Evolutionary conservation across 2,797 vertebrate genomes (phyloP), one percentile per base, ranked within the genome.

Genomic region (Poeciliopsis infans): DNA sequence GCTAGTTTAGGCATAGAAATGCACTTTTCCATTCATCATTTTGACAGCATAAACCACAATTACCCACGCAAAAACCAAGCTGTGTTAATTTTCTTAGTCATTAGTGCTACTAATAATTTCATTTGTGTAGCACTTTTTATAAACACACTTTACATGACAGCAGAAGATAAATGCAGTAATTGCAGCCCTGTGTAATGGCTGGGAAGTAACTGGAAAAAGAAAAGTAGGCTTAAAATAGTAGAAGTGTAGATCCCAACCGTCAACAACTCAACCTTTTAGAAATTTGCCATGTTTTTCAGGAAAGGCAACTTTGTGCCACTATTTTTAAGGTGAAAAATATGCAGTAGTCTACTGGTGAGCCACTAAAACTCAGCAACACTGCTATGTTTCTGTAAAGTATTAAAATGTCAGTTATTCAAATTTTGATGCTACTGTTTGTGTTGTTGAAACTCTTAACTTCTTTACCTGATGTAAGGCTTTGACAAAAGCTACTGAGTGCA

Each of bases 401-500:
- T 84, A 84, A 73, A 89, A 91, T 93, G 87, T 93, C 85, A 80
- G 39, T 92, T 83, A 89, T 92, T 61, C 87, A 88, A 83, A 86
- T 88, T 82, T 82, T 83, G 92, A 87, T 90, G 82, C 87, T 90
- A 90, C 76, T 85, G 49, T 57, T 86, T 90, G 76, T 93, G 89
- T 93, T 92, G 90, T 86, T 93, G 84, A 80, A 89, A 85, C 86
- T 86, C 81, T 80, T 87, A 92, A 86, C 78, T 7, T 77, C 87
- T 93, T 92, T 94, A 88, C 72, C 81, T 91, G 88, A 82, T 87
- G 74, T 55, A 96, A 95, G 96, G 96, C 96, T 97, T 97, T 97
- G 97, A 97, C 97, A 97, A 97, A 97, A 96, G 95, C 94, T 96
- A 91, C 76, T 43, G 72, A 78, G 53, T 76, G 79, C 78, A 84